A percentile compares a stretch with the other conserved stretches of the same genome.
These are phyloP conservation scores for Nannoperca obscura DNA, from an alignment of 2,797 vertebrate genomes.

Conservation along the genomic window DNA sequence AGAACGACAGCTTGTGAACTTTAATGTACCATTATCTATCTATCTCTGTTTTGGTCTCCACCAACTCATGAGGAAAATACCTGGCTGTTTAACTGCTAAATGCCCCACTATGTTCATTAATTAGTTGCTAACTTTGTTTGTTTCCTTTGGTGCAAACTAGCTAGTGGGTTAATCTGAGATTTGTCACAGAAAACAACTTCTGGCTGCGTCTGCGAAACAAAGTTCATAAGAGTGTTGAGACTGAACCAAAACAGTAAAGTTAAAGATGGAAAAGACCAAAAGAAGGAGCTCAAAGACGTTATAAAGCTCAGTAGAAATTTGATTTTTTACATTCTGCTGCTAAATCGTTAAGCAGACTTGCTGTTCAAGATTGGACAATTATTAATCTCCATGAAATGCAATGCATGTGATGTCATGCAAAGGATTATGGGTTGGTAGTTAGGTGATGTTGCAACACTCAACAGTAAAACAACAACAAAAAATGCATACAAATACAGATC, in stretches of 20 bases:
- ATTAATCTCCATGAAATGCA: constrained; percentile 1
- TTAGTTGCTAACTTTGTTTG: neutral
- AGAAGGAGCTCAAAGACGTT: neutral
- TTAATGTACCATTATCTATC: constrained; percentile 10
- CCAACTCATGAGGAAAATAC: neutral
- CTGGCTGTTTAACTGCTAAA: neutral
- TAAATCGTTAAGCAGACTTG: neutral
- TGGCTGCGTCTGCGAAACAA: neutral
- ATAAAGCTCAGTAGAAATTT: too few relatives aligned
- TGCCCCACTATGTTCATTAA: neutral
- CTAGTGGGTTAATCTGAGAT: neutral
- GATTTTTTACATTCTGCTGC: too few relatives aligned
- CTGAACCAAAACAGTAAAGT: neutral
- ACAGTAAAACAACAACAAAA: too few relatives aligned
- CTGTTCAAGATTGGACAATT: neutral
- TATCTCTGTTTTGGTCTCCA: neutral
- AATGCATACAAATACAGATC: neutral
- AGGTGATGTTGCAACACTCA: neutral
- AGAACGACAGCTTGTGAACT: constrained; percentile 8
- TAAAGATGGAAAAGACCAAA: neutral
- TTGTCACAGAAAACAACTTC: neutral
- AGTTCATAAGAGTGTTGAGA: neutral
- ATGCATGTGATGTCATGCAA: neutral
- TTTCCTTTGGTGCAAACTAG: neutral
- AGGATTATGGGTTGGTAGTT: neutral